Percentiles rank a stretch among this genome's conserved stretches.
Evolutionary conservation across 2,797 vertebrate genomes (phyloP).

Genomic region (Neosilurus hyrtlii): DNA sequence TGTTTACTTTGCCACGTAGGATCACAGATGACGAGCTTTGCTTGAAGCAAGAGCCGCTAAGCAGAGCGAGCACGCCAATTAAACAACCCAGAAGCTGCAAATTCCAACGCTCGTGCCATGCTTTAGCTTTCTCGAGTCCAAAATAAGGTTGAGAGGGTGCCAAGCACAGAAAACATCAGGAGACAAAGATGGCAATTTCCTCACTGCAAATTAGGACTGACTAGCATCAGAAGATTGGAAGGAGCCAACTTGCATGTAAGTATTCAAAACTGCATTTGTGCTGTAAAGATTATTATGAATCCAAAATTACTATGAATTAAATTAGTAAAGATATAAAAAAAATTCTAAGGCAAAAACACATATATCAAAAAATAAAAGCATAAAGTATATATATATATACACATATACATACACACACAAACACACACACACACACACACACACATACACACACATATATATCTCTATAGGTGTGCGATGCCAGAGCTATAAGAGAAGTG

Average conservation of each 20-base stretch:
- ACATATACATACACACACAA: no score
- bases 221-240: conserved; percentile 6
- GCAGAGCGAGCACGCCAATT: conserved; percentile 74
- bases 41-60: conserved; percentile 75
- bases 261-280: conserved; percentile 56
- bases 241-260: conserved; percentile 32
- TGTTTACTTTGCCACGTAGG: conserved; percentile 56
- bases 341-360: neutral
- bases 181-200: conserved; percentile 43
- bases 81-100: conserved; percentile 71
- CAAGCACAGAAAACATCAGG: conserved; percentile 54
- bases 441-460: no score
- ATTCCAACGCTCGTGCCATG: conserved; percentile 64
- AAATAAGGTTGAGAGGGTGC: conserved; percentile 51
- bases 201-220: conserved; percentile 28
- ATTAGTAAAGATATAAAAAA: rapidly evolving
- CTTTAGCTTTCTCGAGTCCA: conserved; percentile 69
- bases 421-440: no score
- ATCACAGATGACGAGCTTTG: conserved; percentile 76
- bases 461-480: no score
- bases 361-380: no score
- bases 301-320: neutral
- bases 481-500: no score
- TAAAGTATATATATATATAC: no score
- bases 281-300: conserved; percentile 10